phyloP scores from a whole-genome alignment of 2,113 vertebrate species.

The Podarcis muralis region DNA sequence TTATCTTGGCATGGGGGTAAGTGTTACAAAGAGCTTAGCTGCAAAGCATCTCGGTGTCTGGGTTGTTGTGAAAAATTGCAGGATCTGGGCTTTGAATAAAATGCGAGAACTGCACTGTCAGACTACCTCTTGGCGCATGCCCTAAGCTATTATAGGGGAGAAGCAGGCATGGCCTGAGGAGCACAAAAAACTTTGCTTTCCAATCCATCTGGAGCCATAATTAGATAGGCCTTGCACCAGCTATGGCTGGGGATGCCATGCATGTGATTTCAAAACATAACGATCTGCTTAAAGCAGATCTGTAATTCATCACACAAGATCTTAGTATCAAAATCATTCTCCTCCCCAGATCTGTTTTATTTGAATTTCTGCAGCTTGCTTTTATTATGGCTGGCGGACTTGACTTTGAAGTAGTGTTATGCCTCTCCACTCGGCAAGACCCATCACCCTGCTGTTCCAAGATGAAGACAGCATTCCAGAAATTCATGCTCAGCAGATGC shows the following conservation, averaged over 20 bases:
- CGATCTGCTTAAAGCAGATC: neutral
- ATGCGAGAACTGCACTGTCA: neutral
- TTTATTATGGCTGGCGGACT: neutral
- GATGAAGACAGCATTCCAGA: neutral
- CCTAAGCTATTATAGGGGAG: neutral
- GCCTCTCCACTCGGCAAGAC: neutral
- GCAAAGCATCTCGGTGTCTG: neutral
- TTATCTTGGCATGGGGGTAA: neutral
- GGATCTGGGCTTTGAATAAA: no score
- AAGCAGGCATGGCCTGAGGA: accelerated
- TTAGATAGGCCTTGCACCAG: no score
- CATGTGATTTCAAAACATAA: neutral
- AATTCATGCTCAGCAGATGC: neutral
- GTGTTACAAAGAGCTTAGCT: neutral
- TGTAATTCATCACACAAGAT: neutral
- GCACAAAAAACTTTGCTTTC: neutral
- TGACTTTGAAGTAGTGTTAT: neutral
- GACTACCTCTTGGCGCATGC: neutral
- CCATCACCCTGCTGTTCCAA: neutral
- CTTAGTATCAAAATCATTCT: neutral
- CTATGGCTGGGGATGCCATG: no score
- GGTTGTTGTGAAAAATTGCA: neutral
- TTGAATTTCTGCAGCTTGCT: accelerated
- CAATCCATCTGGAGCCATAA: neutral
- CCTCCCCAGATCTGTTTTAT: neutral